Base-by-base conservation (phyloP, 2,113 vertebrate species). In the Tor tambroides region DNA sequence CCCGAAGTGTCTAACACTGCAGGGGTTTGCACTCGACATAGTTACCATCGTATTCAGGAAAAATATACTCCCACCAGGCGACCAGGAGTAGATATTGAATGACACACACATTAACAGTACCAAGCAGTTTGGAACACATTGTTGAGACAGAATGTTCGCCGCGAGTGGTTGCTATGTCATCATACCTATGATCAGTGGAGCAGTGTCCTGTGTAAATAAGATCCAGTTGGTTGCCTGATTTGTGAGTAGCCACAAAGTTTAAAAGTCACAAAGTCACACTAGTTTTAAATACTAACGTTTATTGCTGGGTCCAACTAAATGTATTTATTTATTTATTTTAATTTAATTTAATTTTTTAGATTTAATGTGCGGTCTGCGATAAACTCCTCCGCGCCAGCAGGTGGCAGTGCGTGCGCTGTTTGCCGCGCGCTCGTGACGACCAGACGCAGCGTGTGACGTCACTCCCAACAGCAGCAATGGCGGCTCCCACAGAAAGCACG, bases 401-500 rank as follows among this genome's bases (percentile, higher is more conserved):
- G 41, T 2, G 63, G 46, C 26, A 17, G 19, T 4, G 1, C 63
- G 1, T 8, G 15, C 15, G 49, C 26, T 1, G 5, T 21, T 1
- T 21, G 8, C 2, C 11, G 28, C 28, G 2, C 12, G 11, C 12
- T 15, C 32, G 14, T 84, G 69, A 84, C 69, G 69, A n/a, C 1
- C 7, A 3, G 49, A 3, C 51, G 49, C 49, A 11, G 41, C 28
- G 65, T 30, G 3, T 32, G 38, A 83, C 65, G 81, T 83, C 65
- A n/a, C 10, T 21, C 0, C 61, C 6, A 41, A 8, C 30, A 19
- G 5, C 41, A 92, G 86, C 23, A 72, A 95, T 95, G 95, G 95
- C 94, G 93, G 88, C 94, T 43, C 87, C 90, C 89, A 85, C 21
- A 32, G 92, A 87, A 84, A 81, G 91, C 93, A 78, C 92, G 94